phyloP scores from a whole-genome alignment of 2,888 invertebrate genomes.

The Erebia palarica region DNA sequence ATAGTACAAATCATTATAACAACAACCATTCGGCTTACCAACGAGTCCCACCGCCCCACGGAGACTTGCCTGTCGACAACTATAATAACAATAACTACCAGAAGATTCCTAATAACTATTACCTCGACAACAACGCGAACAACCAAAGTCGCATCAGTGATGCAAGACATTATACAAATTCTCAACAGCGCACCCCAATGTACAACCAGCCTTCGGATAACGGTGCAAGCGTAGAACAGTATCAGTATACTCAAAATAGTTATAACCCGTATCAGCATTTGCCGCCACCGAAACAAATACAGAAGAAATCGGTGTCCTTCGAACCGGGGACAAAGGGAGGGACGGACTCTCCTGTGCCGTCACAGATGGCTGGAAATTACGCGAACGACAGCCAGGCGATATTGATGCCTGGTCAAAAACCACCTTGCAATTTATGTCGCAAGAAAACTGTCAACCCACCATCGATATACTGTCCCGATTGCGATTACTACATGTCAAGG shows the following conservation, averaged over 20 bases:
- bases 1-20: conserved; percentile 63
- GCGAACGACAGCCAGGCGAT: conserved; percentile 54
- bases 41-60: conserved; percentile 83
- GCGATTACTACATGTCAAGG: conserved; percentile 95
- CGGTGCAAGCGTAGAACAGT: conserved; percentile 52
- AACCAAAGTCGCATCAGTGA: conserved; percentile 59
- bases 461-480: conserved; percentile 93
- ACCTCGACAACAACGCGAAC: conserved; percentile 54
- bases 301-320: conserved; percentile 87
- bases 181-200: conserved; percentile 64
- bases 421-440: conserved; percentile 92
- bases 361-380: conserved; percentile 65
- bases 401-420: conserved; percentile 71
- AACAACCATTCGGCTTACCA: conserved; percentile 79
- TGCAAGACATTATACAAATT: conserved; percentile 62
- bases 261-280: conserved; percentile 85
- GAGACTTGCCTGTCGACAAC: conserved; percentile 64
- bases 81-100: conserved; percentile 67
- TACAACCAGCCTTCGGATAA: conserved; percentile 65
- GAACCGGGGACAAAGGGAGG: conserved; percentile 88
- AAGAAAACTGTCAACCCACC: conserved; percentile 91
- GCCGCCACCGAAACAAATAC: conserved; percentile 83
- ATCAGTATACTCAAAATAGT: conserved; percentile 65
- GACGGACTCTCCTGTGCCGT: conserved; percentile 75
- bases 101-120: conserved; percentile 68